phyloP scores from a whole-genome alignment of 2,113 vertebrate species.

The Rattus norvegicus region DNA sequence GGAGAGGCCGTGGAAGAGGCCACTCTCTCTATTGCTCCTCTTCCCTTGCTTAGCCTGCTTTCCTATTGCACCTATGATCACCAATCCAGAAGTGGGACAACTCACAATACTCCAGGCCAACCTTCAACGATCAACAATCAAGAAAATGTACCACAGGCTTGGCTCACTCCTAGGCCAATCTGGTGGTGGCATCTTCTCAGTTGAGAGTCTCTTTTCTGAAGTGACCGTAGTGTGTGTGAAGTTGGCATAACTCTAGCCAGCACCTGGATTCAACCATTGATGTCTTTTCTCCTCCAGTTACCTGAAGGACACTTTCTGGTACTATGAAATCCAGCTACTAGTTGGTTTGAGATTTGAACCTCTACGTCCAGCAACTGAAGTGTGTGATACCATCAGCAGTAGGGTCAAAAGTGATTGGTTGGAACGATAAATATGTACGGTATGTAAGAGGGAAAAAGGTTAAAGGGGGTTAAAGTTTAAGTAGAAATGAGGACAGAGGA shows the following conservation, averaged over 20 bases:
- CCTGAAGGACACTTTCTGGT: not conserved
- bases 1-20: not conserved
- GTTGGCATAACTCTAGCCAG: not conserved
- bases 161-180: not conserved
- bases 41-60: not conserved
- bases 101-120: not conserved
- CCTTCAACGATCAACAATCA: not conserved
- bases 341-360: not conserved
- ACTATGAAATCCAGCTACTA: not conserved
- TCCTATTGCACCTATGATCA: not conserved
- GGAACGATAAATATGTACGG: not conserved
- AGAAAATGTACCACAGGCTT: not conserved
- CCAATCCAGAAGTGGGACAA: not conserved
- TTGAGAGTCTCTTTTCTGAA: not conserved
- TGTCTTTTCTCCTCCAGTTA: not conserved
- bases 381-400: not conserved
- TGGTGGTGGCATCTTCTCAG: not conserved
- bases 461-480: not conserved
- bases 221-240: not conserved
- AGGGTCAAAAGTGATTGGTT: not conserved
- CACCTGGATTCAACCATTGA: not conserved
- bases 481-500: not conserved
- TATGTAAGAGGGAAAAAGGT: not conserved
- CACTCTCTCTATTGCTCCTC: not conserved
- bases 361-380: not conserved